Evolutionary conservation across 2,113 vertebrate genomes (phyloP), one percentile per base, ranked within the genome.

Genomic region (Nycticorax nycticorax): DNA sequence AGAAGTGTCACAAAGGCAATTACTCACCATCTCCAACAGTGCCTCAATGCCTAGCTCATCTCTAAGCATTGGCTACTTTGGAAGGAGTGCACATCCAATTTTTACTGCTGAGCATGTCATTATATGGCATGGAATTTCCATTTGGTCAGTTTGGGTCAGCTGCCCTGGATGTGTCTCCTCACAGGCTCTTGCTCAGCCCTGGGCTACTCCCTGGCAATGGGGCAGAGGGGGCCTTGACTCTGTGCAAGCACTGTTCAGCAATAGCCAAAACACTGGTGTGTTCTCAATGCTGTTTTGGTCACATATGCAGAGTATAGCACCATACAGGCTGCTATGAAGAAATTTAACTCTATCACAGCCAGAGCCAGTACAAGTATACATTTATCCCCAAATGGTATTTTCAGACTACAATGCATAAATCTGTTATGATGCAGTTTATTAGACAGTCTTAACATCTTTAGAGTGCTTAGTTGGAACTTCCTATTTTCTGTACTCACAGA

Each of bases 241-340:
- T 66, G 50, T 69, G 50, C 33, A 45, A 78, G 12, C 15, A 20
- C 1, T 2, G 9, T 64, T 90, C 63, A 41, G 39, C 48, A 37
- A 22, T 9, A 77, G 21, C 9, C 35, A 56, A 56, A 69, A 69
- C 33, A 74, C 12, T 0, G 0, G 5, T 47, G 64, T 53, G 22
- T 71, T 81, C 43, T 30, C 26, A 32, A 13, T 3, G 3, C 13
- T 56, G 45, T 39, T 78, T 78, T 57, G 22, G 28, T 67, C 32
- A 72, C 24, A 59, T 45, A 76, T 72, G 47, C 9, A 17, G 53
- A 75, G 8, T 20, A 18, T 21, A 45, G 62, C 33, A 39, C 15
- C 8, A 30, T 32, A 41, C 0, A 3, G 16, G 4, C 32, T 45
- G 9, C 41, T 59, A 6, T 0, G 2, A 73, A 30, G 30, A 88